Evolutionary conservation across 2,888 invertebrate genomes (phyloP).

Genomic region (Hymenopus coronatus): DNA sequence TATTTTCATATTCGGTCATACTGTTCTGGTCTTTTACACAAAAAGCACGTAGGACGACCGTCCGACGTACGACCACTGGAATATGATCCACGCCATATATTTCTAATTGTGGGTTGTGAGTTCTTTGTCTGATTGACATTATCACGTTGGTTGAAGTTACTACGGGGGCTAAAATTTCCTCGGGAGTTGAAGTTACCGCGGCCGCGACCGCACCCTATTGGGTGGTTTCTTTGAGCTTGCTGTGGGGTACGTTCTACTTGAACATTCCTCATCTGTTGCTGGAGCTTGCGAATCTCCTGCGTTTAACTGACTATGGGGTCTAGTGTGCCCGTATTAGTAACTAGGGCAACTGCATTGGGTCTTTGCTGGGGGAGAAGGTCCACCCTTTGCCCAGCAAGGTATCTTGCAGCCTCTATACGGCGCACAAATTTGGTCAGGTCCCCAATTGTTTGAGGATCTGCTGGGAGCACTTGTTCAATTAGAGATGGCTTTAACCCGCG

Average conservation of each 20-base stretch:
- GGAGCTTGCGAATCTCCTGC: neutral
- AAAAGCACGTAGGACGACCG: neutral
- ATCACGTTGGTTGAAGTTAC: neutral
- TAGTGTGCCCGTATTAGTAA: neutral
- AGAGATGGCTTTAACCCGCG: neutral
- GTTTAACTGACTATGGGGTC: neutral
- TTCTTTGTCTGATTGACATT: neutral
- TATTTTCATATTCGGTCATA: no score
- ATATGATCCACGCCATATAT: neutral
- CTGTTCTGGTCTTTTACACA: neutral
- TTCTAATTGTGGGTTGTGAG: no score
- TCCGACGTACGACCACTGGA: neutral
- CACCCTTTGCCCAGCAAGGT: neutral
- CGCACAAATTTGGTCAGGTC: neutral
- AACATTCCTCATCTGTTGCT: neutral
- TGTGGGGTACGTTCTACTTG: neutral
- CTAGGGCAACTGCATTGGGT: neutral
- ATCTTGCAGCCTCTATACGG: neutral
- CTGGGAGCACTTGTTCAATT: neutral
- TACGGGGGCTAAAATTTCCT: no score
- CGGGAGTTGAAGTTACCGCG: no score
- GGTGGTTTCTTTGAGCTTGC: no score
- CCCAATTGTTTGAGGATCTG: neutral
- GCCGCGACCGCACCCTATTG: no score
- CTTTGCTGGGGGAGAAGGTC: neutral